These are phyloP conservation scores for Drosophila nr. perissopoda DNA, from an alignment of 2,888 invertebrate genomes.

Conservation along the genomic window DNA sequence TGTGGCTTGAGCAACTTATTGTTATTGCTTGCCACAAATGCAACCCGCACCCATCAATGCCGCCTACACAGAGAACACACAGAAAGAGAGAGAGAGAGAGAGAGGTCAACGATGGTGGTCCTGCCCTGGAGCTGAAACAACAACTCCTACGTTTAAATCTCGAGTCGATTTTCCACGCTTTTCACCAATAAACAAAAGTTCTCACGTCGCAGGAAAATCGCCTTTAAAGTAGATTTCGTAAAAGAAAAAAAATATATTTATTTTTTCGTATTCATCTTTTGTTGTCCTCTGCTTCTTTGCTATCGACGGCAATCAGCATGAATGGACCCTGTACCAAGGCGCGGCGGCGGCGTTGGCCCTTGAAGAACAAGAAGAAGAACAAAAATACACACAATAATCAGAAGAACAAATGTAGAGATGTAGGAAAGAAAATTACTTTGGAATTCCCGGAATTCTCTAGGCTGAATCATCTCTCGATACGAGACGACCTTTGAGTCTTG, in stretches of 20 bases:
- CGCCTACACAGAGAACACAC: constrained; percentile 41
- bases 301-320: constrained; percentile 74
- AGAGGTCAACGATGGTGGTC: constrained; percentile 51
- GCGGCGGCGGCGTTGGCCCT: constrained; percentile 49
- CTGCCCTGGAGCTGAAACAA: constrained; percentile 23
- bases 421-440: constrained; percentile 68
- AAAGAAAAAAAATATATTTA: constrained; percentile 10
- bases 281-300: constrained; percentile 33
- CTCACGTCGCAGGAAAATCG: constrained; percentile 57
- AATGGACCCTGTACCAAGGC: constrained; percentile 55
- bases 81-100: constrained; percentile 1
- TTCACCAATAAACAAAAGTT: constrained; percentile 63
- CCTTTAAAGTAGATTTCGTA: constrained; percentile 26
- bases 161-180: constrained; percentile 56
- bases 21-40: constrained; percentile 37
- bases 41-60: constrained; percentile 42
- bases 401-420: constrained; percentile 38
- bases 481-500: constrained; percentile 71
- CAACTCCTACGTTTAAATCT: constrained; percentile 49
- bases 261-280: constrained; percentile 36
- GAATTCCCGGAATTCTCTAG: constrained; percentile 75
- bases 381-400: constrained; percentile 21
- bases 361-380: constrained; percentile 38
- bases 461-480: constrained; percentile 70
- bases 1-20: constrained; percentile 48